Conservation (phyloP, 2,797 vertebrate genomes). For the Sciurus vulgaris region DNA sequence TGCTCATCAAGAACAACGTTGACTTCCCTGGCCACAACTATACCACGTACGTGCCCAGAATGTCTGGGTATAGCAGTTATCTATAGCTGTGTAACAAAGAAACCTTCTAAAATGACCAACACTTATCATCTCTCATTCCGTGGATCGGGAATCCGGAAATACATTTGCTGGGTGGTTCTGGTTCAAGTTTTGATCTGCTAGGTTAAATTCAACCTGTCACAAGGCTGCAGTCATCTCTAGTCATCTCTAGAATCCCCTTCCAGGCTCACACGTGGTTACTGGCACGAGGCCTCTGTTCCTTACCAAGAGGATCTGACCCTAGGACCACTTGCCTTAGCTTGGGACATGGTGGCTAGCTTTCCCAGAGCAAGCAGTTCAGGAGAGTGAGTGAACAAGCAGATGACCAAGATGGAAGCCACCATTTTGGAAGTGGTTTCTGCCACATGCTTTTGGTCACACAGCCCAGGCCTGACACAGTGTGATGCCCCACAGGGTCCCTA, state of each 20-base stretch:
- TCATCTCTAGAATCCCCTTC: background rate
- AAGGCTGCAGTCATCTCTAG: background rate
- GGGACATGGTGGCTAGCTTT: background rate
- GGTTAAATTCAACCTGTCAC: background rate
- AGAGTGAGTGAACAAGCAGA: background rate
- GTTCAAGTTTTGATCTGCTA: background rate
- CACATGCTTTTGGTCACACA: background rate
- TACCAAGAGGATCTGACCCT: too few relatives aligned
- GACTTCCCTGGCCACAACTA: constrained; percentile 93
- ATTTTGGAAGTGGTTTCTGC: background rate
- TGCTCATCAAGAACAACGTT: constrained; percentile 94
- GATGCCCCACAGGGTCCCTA: background rate
- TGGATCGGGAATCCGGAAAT: background rate
- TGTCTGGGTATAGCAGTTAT: background rate
- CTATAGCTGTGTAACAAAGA: background rate
- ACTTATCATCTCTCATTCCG: background rate
- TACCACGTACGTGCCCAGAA: constrained; percentile 87
- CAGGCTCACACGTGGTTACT: background rate
- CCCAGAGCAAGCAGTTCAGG: background rate
- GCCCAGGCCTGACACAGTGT: background rate
- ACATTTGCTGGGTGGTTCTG: background rate
- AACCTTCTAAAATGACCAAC: background rate
- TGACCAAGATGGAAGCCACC: background rate
- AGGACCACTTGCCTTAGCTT: background rate
- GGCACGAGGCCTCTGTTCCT: background rate